A percentile compares a stretch with the other conserved stretches of the same genome.
Evolutionary conservation across 1,140 invertebrate species (phyloP).

Genomic region (Drosophila rhopaloa): DNA sequence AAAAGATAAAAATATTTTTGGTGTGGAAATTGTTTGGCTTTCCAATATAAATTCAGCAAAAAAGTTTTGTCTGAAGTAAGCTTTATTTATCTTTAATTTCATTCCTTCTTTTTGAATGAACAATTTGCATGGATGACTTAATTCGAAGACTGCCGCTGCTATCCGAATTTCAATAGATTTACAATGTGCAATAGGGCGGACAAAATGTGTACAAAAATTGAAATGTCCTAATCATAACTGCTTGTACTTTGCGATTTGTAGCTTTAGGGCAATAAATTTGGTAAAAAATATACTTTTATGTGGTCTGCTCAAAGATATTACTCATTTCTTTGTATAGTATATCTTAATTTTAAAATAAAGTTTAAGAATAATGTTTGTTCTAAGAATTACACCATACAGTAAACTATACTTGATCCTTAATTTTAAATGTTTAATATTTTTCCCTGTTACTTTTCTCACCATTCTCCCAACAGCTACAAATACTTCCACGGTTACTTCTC

Average conservation of each 20-base stretch:
- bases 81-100: constrained; percentile 3
- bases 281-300: too few relatives aligned
- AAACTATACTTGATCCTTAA: neutral
- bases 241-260: too few relatives aligned
- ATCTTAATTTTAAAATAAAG: too few relatives aligned
- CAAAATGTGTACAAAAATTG: too few relatives aligned
- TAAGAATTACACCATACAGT: too few relatives aligned
- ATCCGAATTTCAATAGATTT: neutral
- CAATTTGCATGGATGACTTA: constrained; percentile 7
- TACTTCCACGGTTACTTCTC: constrained; percentile 81
- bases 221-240: too few relatives aligned
- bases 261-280: too few relatives aligned
- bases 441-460: neutral
- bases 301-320: too few relatives aligned
- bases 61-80: neutral
- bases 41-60: neutral
- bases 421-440: neutral
- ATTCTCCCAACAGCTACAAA: constrained; percentile 61
- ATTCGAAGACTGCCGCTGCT: neutral
- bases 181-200: neutral
- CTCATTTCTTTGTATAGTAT: too few relatives aligned
- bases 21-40: neutral
- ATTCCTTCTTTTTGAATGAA: neutral
- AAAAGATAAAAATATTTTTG: neutral
- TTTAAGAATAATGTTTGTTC: too few relatives aligned